phyloP scores from a whole-genome alignment of 2,113 vertebrate genomes.

The Anas platyrhynchos region DNA sequence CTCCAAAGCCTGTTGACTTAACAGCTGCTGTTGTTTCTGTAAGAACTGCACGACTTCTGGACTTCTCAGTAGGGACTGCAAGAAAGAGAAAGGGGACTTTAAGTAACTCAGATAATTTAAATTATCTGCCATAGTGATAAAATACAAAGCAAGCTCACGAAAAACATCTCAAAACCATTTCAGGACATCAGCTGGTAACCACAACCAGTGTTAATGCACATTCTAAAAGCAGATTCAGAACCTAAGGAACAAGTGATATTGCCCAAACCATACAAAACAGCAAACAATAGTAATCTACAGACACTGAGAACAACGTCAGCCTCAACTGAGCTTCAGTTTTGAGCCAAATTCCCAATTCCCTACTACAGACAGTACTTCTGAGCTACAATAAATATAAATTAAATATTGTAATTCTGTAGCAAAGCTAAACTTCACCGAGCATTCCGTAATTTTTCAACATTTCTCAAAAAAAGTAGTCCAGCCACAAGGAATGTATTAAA shows the following conservation, averaged over 20 bases:
- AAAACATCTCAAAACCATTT: neutral
- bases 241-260: neutral
- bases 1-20: constrained; percentile 87
- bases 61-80: constrained; percentile 94
- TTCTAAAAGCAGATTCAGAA: neutral
- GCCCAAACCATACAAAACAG: fast-evolving
- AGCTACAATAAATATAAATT: neutral
- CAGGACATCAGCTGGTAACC: neutral
- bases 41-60: constrained; percentile 97
- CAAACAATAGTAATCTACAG: neutral
- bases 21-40: constrained; percentile 93
- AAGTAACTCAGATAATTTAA: neutral
- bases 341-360: neutral
- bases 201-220: neutral
- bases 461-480: neutral
- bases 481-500: neutral
- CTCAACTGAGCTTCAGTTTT: neutral
- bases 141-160: neutral
- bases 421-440: neutral
- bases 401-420: neutral
- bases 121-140: neutral
- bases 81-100: constrained; percentile 1
- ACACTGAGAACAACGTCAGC: neutral
- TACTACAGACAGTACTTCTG: neutral
- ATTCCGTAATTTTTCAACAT: neutral